Percentiles rank a stretch among this genome's conserved stretches.
Evolutionary conservation across 2,113 vertebrate genomes (phyloP).

Genomic region (Daubentonia madagascariensis): DNA sequence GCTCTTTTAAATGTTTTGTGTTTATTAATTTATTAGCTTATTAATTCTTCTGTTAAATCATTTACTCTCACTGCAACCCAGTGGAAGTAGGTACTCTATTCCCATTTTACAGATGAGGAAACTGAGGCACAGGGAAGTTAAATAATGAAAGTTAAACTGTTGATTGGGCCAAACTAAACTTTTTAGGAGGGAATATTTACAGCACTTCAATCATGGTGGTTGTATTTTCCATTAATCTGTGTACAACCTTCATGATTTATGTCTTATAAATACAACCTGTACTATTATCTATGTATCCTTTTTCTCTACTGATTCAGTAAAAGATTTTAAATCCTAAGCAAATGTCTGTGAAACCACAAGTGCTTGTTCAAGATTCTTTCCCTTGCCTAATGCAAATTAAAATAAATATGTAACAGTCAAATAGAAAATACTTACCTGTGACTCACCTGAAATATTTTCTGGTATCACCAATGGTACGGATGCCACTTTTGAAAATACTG

Average conservation of each 20-base stretch:
- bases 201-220: neutral
- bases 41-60: neutral
- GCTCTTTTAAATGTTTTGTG: neutral
- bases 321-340: constrained; percentile 17
- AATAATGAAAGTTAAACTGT: neutral
- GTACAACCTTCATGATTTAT: neutral
- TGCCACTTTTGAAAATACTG: neutral
- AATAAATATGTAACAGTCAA: neutral
- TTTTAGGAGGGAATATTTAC: neutral
- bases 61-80: neutral
- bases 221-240: neutral
- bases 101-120: neutral
- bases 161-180: neutral
- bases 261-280: neutral
- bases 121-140: neutral
- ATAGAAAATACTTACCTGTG: neutral
- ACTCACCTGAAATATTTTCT: neutral
- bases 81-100: neutral
- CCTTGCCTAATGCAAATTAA: neutral
- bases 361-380: neutral
- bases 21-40: neutral
- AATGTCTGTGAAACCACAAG: neutral
- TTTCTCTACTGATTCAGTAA: neutral
- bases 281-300: neutral
- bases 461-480: neutral